Base-by-base conservation (phyloP, 2,113 vertebrate genomes). In the Nanorana parkeri region DNA sequence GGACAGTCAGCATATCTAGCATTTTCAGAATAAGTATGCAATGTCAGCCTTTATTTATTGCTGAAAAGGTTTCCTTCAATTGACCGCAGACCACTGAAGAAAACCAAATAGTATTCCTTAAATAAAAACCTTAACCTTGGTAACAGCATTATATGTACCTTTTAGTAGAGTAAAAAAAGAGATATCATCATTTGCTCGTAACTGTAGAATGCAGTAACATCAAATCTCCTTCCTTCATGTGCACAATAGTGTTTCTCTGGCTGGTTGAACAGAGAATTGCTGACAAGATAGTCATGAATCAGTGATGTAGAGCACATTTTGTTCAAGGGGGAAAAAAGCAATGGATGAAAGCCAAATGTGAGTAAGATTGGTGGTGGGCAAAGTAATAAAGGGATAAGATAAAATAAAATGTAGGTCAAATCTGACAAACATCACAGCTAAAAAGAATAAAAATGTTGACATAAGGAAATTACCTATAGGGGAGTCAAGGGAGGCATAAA, bases 381-480 rank as follows among this genome's bases (percentile, higher is more conserved):
- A 60, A 79, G 66, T 79, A 68, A 68, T 79, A 79, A 79, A 79
- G 77, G 32, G 54, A 69, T 60, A 60, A 79, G 64, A 79, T 68
- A 79, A 78, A 66, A 65, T 54, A 60, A 78, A 79, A 79, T 79
- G 77, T 79, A 79, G 77, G 77, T 79, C 77, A 79, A 79, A 68
- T 79, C 65, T 78, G 77, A 78, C 77, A 78, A 78, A 78, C 77
- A 78, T 65, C 77, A 78, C 65, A 79, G 77, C 77, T 79, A 68
- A 58, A 79, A 68, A 79, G 66, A 79, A 60, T 60, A 69, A 79
- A 79, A 79, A 68, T 68, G 77, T 79, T 79, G 77, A 79, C 77
- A 68, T 79, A 79, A 79, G 77, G 77, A 79, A 68, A 79, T 79
- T 79, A 79, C 77, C 77, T 79, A 79, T 79, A 68, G 65, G 77